Conservation (phyloP, 2,888 invertebrate species). For the Thera obeliscata region DNA sequence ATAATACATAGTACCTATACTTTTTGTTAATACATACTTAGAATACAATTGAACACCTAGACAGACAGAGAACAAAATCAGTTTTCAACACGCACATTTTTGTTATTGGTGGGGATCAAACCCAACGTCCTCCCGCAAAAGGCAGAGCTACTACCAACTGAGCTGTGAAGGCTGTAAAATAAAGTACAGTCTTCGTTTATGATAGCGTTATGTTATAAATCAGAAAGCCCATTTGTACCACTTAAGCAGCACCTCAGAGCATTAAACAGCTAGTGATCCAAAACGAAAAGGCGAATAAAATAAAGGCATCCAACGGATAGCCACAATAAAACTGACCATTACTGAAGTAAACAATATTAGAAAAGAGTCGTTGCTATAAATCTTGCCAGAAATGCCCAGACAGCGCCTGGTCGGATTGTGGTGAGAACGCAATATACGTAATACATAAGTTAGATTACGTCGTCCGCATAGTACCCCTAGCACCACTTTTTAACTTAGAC, state of each 20-base stretch:
- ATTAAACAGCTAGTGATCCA: conserved; percentile 56
- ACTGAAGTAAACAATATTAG: conserved; percentile 81
- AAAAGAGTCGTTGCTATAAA: conserved; percentile 73
- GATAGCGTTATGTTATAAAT: conserved; percentile 30
- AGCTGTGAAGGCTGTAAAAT: conserved; percentile 20
- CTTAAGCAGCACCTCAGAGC: conserved; percentile 51
- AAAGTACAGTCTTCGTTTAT: conserved; percentile 13
- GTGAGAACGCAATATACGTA: conserved; percentile 63
- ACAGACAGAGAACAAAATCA: too few species aligned
- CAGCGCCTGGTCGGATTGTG: conserved; percentile 72
- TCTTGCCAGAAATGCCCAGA: conserved; percentile 68
- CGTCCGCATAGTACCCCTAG: conserved; percentile 47
- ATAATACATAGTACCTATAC: too few species aligned
- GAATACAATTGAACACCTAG: too few species aligned
- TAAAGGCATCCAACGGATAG: conserved; percentile 68
- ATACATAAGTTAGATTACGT: conserved; percentile 65
- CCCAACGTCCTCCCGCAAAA: not conserved
- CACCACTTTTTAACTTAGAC: not conserved
- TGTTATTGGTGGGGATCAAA: too few species aligned
- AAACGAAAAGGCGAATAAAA: conserved; percentile 62
- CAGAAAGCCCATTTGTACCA: conserved; percentile 35
- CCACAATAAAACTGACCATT: conserved; percentile 73
- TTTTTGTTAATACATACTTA: too few species aligned
- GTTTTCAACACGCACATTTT: too few species aligned
- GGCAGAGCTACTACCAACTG: conserved; percentile 5